phyloP scores from a whole-genome alignment of 92 coral and sea anemone species.

The Plumapathes pennacea region DNA sequence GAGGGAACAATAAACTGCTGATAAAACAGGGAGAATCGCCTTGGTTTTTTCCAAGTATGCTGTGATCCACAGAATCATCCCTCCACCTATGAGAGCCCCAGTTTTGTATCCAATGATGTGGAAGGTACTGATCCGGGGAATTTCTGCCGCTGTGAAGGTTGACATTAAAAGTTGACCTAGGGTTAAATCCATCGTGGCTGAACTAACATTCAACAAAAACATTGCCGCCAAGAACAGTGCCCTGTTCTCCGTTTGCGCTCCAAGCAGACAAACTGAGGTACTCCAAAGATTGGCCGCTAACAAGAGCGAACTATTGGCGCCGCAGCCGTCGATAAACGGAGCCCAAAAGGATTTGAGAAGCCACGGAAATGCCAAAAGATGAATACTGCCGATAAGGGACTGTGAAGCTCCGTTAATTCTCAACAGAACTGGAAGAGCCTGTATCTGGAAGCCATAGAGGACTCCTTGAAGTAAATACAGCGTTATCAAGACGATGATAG shows the following conservation, averaged over 20 bases:
- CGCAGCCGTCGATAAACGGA: constrained; percentile 67
- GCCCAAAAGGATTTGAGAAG: constrained; percentile 87
- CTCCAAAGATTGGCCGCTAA: constrained; percentile 57
- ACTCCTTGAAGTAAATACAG: constrained; percentile 86
- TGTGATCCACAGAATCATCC: constrained; percentile 61
- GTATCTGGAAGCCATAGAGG: constrained; percentile 86
- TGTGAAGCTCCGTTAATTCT: constrained; percentile 69
- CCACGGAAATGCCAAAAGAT: constrained; percentile 87
- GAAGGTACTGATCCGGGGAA: constrained; percentile 56
- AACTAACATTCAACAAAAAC: constrained; percentile 54
- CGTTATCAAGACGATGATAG: constrained; percentile 30
- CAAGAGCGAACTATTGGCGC: constrained; percentile 47
- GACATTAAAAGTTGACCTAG: constrained; percentile 59
- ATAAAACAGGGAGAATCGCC: constrained; percentile 31
- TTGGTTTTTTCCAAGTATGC: constrained; percentile 38
- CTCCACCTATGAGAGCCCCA: constrained; percentile 83
- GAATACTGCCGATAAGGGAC: constrained; percentile 63
- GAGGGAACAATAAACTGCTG: constrained; percentile 31
- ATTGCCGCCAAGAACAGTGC: constrained; percentile 12
- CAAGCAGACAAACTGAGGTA: constrained; percentile 40
- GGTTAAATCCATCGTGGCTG: constrained; percentile 77
- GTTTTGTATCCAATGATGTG: constrained; percentile 81
- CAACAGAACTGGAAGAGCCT: constrained; percentile 76
- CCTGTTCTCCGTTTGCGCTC: constrained; percentile 15
- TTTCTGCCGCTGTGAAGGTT: constrained; percentile 12